phyloP scores from a whole-genome alignment of 2,888 invertebrate genomes.

The Phorcus lineatus region DNA sequence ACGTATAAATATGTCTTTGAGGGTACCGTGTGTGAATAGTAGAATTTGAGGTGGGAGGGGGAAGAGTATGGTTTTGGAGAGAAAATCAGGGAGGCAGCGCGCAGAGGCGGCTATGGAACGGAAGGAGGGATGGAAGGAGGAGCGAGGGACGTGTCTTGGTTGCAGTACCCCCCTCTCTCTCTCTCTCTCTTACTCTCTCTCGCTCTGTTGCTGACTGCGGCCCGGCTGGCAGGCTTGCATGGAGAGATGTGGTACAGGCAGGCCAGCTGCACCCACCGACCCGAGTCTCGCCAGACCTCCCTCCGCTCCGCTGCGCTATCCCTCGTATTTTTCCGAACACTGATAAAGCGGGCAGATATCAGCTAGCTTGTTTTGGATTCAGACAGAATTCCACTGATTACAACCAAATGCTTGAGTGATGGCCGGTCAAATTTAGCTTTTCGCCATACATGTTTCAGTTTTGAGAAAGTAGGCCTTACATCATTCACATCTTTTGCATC shows the following conservation, averaged over 20 bases:
- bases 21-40: conserved; percentile 1
- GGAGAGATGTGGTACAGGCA: not conserved
- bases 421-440: not conserved
- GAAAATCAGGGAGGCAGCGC: no score
- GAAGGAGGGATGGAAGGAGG: no score
- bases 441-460: no score
- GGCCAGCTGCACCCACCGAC: not conserved
- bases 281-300: not conserved
- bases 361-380: not conserved
- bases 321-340: not conserved
- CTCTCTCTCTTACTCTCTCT: not conserved
- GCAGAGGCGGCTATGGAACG: no score
- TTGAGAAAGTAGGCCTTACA: no score
- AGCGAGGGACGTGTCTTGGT: no score
- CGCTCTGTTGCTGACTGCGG: not conserved
- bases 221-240: not conserved
- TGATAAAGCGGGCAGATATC: not conserved
- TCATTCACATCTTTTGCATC: no score
- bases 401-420: not conserved
- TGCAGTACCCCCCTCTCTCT: no score
- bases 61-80: not conserved
- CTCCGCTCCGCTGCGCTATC: not conserved
- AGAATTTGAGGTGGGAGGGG: not conserved
- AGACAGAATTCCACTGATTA: not conserved
- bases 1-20: no score